Evolutionary conservation across 2,797 vertebrate species (phyloP).

Genomic region (Esox lucius): DNA sequence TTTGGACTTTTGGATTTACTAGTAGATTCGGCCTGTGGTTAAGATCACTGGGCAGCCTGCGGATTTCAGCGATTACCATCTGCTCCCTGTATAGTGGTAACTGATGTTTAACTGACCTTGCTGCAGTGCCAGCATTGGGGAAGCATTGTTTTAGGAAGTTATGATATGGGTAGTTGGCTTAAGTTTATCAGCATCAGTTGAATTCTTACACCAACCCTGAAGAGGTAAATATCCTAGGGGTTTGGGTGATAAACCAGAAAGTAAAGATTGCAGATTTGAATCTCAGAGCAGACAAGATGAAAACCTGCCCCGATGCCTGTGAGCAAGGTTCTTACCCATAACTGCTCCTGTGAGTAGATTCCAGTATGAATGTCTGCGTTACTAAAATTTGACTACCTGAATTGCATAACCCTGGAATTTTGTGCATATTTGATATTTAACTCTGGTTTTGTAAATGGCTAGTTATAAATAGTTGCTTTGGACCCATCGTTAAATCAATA

Average conservation of each 20-base stretch:
- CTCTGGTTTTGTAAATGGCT: not conserved
- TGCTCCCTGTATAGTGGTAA: slow-evolving; percentile 30
- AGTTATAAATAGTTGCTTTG: not conserved
- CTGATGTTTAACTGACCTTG: not conserved
- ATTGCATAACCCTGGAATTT: not conserved
- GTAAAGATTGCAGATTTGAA: no score
- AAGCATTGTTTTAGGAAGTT: no score
- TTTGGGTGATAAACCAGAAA: no score
- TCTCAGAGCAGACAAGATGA: no score
- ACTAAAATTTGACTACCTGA: not conserved
- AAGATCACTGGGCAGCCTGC: slow-evolving; percentile 46
- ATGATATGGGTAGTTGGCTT: not conserved
- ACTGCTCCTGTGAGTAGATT: no score
- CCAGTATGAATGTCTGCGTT: not conserved
- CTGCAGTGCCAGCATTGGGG: no score
- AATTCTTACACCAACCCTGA: no score
- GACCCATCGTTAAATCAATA: not conserved
- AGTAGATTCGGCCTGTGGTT: slow-evolving; percentile 49
- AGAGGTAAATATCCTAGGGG: no score
- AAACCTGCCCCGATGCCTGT: not conserved
- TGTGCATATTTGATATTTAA: not conserved
- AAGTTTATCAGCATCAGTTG: no score
- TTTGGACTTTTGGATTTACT: slow-evolving; percentile 38
- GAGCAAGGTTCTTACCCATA: no score
- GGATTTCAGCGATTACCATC: slow-evolving; percentile 50